phyloP scores from a whole-genome alignment of 2,888 invertebrate species.

The Netelia virgata region DNA sequence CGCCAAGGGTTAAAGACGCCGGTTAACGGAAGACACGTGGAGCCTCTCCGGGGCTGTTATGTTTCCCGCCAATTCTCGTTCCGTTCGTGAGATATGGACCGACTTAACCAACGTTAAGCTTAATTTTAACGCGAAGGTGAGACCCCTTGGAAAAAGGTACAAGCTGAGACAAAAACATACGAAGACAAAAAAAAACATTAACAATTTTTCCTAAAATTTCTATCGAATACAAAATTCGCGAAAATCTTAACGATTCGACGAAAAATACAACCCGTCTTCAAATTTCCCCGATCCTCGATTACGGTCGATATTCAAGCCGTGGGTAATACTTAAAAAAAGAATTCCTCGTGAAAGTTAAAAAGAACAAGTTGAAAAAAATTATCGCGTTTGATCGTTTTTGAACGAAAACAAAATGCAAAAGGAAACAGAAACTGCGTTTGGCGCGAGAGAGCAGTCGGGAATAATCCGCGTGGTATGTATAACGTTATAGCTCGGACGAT shows the following conservation, averaged over 20 bases:
- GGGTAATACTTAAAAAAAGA: no score
- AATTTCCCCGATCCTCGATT: no score
- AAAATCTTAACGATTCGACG: no score
- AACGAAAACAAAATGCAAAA: background rate
- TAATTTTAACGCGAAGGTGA: conserved; percentile 29
- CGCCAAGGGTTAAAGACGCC: conserved; percentile 28
- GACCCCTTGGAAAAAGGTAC: background rate
- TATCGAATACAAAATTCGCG: no score
- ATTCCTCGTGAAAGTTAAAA: no score
- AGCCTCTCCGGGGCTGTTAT: background rate
- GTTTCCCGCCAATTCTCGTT: conserved; percentile 25
- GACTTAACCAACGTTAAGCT: conserved; percentile 14
- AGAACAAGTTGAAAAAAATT: no score
- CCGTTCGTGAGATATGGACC: background rate
- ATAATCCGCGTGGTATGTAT: conserved; percentile 4
- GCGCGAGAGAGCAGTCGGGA: background rate
- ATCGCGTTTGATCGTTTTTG: background rate
- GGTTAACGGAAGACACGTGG: conserved; percentile 58
- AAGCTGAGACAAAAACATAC: background rate
- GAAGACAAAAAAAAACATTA: no score
- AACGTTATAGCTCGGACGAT: background rate
- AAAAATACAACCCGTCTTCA: no score
- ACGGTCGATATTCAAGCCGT: no score
- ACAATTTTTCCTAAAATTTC: no score
- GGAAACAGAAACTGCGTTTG: background rate